Evolutionary conservation across 2,113 vertebrate species (phyloP), one percentile per base, ranked within the genome.

Genomic region (Maccullochella peelii): DNA sequence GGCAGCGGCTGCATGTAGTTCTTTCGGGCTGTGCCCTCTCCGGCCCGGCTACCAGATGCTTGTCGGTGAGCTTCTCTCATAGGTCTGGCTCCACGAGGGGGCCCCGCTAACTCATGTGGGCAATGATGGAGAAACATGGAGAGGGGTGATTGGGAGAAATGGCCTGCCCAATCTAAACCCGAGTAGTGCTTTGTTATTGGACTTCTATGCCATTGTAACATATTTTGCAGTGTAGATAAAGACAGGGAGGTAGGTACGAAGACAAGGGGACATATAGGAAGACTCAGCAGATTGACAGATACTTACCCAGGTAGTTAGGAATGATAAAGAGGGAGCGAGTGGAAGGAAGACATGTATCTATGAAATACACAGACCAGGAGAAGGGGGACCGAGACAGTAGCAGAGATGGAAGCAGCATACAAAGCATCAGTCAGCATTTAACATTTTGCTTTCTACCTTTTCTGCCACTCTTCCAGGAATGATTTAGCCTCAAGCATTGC

Each of bases 401-500:
- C 57, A 75, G 85, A 79, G 59, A 73, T 36, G 54, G 76, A 73
- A 54, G 70, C 79, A 67, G 72, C 82, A 82, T 71, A 86, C 88
- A 69, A 49, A 83, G 87, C 88, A 90, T 88, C 88, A 89, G 88
- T 88, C 89, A 89, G 83, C 84, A 84, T 91, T 91, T 86, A 91
- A 85, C 75, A 58, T 84, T 89, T 83, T 30, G 78, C 86, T 86
- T 89, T 87, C 84, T 92, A 88, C 80, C 83, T 87, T 87, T 83
- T 84, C 87, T 91, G 88, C 79, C 80, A 83, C 87, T 91, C 83
- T 73, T 84, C 77, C 87, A 84, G 84, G 79, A 91, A 86, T 63
- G 85, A 92, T 89, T 88, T 79, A 30, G 89, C 92, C 90, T 86
- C 16, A 1, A 89, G 88, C 74, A 58, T 87, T 74, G 87, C 92